phyloP scores from a whole-genome alignment of 2,797 vertebrate species.

The Anabacerthia variegaticeps region DNA sequence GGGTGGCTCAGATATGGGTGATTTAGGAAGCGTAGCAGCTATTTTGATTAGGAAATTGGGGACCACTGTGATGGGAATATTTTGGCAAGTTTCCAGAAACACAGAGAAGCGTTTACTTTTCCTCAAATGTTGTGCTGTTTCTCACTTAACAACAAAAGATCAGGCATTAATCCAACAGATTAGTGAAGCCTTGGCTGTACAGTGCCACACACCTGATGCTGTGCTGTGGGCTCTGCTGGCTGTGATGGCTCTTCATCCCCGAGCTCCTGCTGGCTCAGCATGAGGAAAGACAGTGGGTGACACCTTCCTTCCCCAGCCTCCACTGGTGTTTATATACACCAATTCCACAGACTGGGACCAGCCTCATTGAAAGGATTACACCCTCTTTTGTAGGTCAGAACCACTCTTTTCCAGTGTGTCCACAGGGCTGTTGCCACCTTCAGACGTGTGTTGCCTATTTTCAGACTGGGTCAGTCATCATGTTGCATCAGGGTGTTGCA shows the following conservation, averaged over 20 bases:
- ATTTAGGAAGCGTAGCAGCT: background rate
- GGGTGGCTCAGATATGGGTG: background rate
- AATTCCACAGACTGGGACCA: fast-evolving
- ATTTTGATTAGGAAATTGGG: background rate
- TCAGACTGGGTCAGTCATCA: background rate
- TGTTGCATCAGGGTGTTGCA: background rate
- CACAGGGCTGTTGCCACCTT: background rate
- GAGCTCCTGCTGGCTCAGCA: background rate
- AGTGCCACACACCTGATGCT: background rate
- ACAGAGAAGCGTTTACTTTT: background rate
- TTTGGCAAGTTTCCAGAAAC: background rate
- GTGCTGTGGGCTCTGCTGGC: background rate
- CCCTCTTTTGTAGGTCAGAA: background rate
- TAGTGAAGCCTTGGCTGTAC: background rate
- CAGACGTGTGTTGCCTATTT: background rate
- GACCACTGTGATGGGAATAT: background rate
- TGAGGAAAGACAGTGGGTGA: fast-evolving
- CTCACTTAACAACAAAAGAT: background rate
- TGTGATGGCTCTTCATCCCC: background rate
- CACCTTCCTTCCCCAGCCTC: background rate
- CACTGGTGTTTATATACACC: background rate
- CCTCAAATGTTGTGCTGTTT: background rate
- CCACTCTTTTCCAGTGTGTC: background rate
- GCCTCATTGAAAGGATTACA: fast-evolving
- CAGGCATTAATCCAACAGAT: background rate